A percentile compares a stretch with the other conserved stretches of the same genome.
These are phyloP conservation scores for Liasis olivaceus DNA, from an alignment of 2,797 vertebrate species.

Conservation along the genomic window DNA sequence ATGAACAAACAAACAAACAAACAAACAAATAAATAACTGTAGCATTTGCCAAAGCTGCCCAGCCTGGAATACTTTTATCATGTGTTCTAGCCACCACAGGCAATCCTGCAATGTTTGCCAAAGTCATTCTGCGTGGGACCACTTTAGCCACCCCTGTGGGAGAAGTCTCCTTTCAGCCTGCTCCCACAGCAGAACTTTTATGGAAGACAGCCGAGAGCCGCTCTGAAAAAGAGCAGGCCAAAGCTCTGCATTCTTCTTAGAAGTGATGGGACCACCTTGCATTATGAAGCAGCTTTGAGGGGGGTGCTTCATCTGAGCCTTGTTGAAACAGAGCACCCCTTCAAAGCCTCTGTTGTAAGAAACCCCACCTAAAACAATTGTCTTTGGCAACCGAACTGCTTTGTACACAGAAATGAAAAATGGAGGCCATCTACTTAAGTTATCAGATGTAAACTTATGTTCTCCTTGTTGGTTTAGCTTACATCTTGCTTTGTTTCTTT, in stretches of 20 bases:
- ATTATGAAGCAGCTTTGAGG: background rate
- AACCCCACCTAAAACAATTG: background rate
- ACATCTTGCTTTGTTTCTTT: background rate
- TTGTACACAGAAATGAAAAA: background rate
- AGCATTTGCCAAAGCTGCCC: background rate
- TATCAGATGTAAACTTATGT: background rate
- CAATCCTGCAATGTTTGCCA: background rate
- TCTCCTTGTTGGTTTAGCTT: background rate
- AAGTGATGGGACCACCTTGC: background rate
- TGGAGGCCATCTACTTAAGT: background rate
- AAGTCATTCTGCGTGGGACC: background rate
- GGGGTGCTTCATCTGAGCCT: background rate
- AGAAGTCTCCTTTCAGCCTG: too few species aligned
- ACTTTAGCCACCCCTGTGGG: background rate
- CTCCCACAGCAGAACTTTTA: background rate
- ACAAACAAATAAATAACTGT: background rate
- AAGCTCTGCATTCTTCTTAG: background rate
- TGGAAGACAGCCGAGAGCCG: background rate
- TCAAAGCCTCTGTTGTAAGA: background rate
- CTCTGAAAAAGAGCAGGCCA: background rate
- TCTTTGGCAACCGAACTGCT: background rate
- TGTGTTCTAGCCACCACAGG: background rate
- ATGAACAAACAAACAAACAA: background rate
- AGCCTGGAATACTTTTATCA: background rate
- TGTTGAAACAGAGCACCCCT: background rate